A percentile compares a stretch with the other conserved stretches of the same genome.
Evolutionary conservation across 2,113 vertebrate species (phyloP).

Genomic region (Dasyprocta punctata): DNA sequence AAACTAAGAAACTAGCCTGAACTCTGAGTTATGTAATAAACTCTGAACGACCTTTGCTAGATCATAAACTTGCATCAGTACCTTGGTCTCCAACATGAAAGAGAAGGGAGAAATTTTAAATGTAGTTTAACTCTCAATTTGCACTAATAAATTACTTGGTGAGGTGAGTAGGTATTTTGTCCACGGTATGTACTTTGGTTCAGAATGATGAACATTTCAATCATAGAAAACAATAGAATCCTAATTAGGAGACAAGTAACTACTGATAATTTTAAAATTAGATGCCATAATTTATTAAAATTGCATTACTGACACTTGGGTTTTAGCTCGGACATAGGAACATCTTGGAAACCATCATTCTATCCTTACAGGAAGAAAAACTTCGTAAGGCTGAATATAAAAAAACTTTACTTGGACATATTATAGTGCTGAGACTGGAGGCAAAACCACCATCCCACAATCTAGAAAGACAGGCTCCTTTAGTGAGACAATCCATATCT

Average conservation of each 20-base stretch:
- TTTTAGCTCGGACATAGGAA: slow-evolving; percentile 25
- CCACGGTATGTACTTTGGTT: not conserved
- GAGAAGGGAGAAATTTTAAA: not conserved
- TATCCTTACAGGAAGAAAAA: not conserved
- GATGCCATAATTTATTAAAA: slow-evolving; percentile 37
- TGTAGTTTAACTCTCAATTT: slow-evolving; percentile 32
- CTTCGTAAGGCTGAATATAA: not conserved
- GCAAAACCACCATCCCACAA: not conserved
- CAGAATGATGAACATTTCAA: not conserved
- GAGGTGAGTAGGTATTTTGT: not conserved
- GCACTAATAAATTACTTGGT: not conserved
- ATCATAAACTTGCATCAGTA: slow-evolving; percentile 31
- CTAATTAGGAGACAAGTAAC: slow-evolving; percentile 39
- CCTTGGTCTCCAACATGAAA: slow-evolving; percentile 34
- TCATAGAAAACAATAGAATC: slow-evolving; percentile 10
- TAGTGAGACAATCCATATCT: not conserved
- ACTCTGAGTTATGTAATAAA: not conserved
- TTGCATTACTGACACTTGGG: not conserved
- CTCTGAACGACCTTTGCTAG: slow-evolving; percentile 20
- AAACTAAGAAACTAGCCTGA: slow-evolving; percentile 1
- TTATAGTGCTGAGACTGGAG: not conserved
- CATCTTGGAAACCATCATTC: not conserved
- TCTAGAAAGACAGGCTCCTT: not conserved
- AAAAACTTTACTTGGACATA: not conserved
- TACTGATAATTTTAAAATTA: slow-evolving; percentile 43